Evolutionary conservation across 2,797 vertebrate species (phyloP).

Genomic region (Crax fasciolata): DNA sequence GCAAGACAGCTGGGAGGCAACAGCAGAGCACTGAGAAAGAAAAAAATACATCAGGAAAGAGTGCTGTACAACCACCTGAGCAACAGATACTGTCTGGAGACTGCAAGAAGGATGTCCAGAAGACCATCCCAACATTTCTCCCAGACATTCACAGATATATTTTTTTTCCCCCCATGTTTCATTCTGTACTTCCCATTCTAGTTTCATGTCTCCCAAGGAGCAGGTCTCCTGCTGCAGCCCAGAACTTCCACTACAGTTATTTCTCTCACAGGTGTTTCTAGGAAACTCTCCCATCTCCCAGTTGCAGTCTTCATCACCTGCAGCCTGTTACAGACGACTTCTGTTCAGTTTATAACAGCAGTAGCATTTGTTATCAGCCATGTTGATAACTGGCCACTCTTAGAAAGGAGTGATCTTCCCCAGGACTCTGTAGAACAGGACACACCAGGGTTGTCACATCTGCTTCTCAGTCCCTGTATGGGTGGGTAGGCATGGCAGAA

Average conservation of each 20-base stretch:
- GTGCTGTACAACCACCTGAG: background rate
- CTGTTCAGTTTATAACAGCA: background rate
- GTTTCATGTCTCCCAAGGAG: background rate
- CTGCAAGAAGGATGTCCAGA: background rate
- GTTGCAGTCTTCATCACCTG: background rate
- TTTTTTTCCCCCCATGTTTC: background rate
- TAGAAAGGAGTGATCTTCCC: background rate
- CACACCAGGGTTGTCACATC: background rate
- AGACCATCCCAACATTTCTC: background rate
- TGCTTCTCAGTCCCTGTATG: background rate
- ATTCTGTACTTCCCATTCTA: background rate
- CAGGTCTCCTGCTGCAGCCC: background rate
- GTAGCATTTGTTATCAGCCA: background rate
- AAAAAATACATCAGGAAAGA: background rate
- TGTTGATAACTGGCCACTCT: background rate
- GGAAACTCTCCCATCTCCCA: background rate
- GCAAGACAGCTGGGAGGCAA: background rate
- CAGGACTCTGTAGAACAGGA: background rate
- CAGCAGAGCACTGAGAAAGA: background rate
- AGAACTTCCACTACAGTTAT: background rate
- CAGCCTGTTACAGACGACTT: background rate
- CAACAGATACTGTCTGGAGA: background rate
- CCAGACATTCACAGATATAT: background rate
- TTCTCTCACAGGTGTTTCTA: background rate
- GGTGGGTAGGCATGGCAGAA: background rate